phyloP scores from a whole-genome alignment of 2,888 invertebrate genomes.

The Frankliniella intonsa region DNA sequence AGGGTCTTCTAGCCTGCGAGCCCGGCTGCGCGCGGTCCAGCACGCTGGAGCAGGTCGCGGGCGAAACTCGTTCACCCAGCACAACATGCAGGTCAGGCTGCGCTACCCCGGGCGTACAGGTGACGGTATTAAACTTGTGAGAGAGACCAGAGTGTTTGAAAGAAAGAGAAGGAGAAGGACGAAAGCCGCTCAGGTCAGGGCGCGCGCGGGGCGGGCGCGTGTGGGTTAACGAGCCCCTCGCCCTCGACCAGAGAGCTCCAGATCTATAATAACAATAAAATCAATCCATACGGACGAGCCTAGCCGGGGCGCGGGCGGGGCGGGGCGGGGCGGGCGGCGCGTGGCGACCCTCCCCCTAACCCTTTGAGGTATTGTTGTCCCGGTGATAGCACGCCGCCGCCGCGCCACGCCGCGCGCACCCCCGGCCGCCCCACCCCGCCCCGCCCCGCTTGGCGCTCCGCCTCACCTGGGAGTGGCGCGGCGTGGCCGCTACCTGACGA shows the following conservation, averaged over 20 bases:
- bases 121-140: neutral
- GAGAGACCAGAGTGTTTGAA: too few species aligned
- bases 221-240: neutral
- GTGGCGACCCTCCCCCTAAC: too few species aligned
- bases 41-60: too few species aligned
- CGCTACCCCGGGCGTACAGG: neutral
- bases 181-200: too few species aligned
- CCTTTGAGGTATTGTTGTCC: neutral
- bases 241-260: neutral
- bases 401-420: neutral
- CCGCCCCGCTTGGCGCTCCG: neutral
- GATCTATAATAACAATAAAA: constrained; percentile 27
- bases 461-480: neutral
- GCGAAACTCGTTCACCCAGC: too few species aligned
- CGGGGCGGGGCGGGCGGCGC: neutral
- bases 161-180: too few species aligned
- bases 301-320: neutral
- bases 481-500: constrained; percentile 3
- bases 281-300: neutral
- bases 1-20: too few species aligned
- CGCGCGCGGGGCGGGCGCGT: too few species aligned
- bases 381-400: neutral
- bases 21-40: too few species aligned
- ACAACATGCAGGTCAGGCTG: too few species aligned
- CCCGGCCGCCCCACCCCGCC: too few species aligned